These are phyloP conservation scores for Eremophila alpestris DNA, from an alignment of 2,797 vertebrate species.

Conservation along the genomic window DNA sequence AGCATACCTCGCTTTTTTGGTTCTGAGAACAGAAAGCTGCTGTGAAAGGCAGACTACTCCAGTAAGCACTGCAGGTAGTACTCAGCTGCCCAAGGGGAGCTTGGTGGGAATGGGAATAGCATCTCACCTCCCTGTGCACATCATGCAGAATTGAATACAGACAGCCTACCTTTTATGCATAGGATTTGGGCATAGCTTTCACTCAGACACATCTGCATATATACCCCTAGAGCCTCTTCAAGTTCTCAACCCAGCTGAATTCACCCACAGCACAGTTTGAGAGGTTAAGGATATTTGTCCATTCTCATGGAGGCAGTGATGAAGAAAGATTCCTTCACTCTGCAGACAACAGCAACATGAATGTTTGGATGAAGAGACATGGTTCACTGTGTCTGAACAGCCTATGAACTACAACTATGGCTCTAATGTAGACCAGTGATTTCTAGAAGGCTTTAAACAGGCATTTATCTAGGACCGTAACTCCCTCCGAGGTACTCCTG, in stretches of 20 bases:
- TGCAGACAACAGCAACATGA: neutral
- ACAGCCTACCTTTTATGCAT: neutral
- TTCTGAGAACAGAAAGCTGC: neutral
- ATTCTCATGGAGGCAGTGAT: neutral
- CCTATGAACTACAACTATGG: neutral
- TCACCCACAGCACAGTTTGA: neutral
- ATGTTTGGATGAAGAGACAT: neutral
- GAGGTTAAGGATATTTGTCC: neutral
- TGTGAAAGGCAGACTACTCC: neutral
- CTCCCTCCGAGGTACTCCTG: neutral
- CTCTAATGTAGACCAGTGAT: neutral
- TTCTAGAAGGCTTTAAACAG: constrained; percentile 11
- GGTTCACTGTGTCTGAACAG: neutral
- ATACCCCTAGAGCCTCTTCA: neutral
- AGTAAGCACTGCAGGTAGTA: neutral
- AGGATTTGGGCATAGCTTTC: neutral
- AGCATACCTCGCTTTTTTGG: accelerated
- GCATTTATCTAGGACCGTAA: neutral
- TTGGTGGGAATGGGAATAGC: neutral
- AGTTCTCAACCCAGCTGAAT: neutral
- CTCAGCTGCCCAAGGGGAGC: neutral
- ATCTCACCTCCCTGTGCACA: neutral
- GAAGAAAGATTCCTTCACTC: neutral
- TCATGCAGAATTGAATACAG: neutral
- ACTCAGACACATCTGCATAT: neutral